phyloP scores from a whole-genome alignment of 2,888 invertebrate genomes.

The Leptinotarsa haldemani region DNA sequence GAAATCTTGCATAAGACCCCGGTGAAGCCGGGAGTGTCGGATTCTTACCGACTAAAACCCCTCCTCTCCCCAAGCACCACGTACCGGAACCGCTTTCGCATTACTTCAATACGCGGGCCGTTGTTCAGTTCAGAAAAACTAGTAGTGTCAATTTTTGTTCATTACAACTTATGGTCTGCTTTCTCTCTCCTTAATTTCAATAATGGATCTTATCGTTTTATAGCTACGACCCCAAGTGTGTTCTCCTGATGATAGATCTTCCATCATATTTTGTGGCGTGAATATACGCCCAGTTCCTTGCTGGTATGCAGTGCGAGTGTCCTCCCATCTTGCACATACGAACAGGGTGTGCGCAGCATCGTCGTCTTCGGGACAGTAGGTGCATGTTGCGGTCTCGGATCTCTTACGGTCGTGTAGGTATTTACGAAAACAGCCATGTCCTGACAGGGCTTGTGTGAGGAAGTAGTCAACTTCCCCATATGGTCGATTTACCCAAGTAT shows the following conservation, averaged over 20 bases:
- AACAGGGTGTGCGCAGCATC: constrained; percentile 31
- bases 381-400: constrained; percentile 14
- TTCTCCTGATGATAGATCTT: not conserved
- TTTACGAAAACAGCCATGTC: constrained; percentile 24
- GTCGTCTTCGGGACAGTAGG: constrained; percentile 29
- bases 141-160: too few relatives aligned
- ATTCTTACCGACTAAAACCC: too few relatives aligned
- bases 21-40: too few relatives aligned
- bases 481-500: constrained; percentile 31
- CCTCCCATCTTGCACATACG: constrained; percentile 23
- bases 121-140: too few relatives aligned
- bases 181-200: constrained; percentile 16
- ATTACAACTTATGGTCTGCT: not conserved
- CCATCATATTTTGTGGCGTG: not conserved
- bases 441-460: not conserved
- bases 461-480: constrained; percentile 24
- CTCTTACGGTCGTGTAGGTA: constrained; percentile 16
- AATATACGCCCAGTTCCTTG: too few relatives aligned
- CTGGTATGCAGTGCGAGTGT: too few relatives aligned
- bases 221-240: not conserved
- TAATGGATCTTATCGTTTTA: constrained; percentile 4
- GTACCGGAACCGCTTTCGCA: too few relatives aligned
- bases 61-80: too few relatives aligned
- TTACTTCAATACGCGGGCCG: too few relatives aligned
- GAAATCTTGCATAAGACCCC: too few relatives aligned